Percentiles rank a stretch among this genome's conserved stretches.
Conservation (phyloP, 2,888 invertebrate genomes). For the Rutpela maculata region DNA sequence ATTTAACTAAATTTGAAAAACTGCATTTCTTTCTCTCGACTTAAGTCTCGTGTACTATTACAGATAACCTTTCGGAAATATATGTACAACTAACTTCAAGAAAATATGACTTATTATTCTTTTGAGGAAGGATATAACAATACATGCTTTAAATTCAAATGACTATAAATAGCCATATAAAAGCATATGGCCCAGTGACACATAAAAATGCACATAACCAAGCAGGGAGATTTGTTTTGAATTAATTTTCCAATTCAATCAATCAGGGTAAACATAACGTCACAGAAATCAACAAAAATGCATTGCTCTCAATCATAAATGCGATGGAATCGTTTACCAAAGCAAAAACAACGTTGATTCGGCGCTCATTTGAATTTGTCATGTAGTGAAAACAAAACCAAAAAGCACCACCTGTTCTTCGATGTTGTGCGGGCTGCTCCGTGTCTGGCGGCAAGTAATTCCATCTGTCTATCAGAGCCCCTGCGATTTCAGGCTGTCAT, state of each 20-base stretch:
- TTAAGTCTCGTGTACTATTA: too few species aligned
- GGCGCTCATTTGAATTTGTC: conserved; percentile 16
- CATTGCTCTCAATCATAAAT: conserved; percentile 25
- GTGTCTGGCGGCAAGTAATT: conserved; percentile 1
- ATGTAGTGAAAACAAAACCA: conserved; percentile 16
- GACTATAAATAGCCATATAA: not conserved
- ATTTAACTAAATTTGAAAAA: too few species aligned
- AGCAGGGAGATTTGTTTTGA: not conserved
- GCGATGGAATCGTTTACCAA: conserved; percentile 13
- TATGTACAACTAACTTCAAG: too few species aligned
- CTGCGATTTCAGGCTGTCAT: conserved; percentile 22
- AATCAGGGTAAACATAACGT: conserved; percentile 26
- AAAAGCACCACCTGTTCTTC: conserved; percentile 19
- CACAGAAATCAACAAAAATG: conserved; percentile 16
- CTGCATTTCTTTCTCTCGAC: too few species aligned
- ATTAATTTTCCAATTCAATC: conserved; percentile 25
- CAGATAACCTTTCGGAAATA: too few species aligned
- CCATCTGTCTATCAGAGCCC: conserved; percentile 24
- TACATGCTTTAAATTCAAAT: too few species aligned
- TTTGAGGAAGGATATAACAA: too few species aligned
- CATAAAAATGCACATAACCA: not conserved
- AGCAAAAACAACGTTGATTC: conserved; percentile 18
- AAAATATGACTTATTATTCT: too few species aligned
- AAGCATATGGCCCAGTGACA: not conserved
- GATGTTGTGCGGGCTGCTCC: not conserved